A percentile compares a stretch with the other conserved stretches of the same genome.
Evolutionary conservation across 2,888 invertebrate genomes (phyloP).

Genomic region (Agrilus biguttatus): DNA sequence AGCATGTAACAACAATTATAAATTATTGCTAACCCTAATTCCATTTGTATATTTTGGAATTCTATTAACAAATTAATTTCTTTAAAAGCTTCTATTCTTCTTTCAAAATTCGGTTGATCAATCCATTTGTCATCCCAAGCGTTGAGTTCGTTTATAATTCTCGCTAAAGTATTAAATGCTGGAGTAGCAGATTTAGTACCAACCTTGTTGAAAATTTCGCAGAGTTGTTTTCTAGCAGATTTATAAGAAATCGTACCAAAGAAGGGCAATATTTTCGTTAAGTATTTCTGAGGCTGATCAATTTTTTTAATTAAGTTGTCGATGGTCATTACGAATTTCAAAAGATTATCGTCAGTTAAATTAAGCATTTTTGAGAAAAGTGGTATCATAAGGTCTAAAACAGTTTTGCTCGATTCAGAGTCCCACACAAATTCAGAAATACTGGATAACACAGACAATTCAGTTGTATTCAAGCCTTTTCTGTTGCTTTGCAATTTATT

Average conservation of each 20-base stretch:
- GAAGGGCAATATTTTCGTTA: slow-evolving; percentile 55
- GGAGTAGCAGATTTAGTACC: slow-evolving; percentile 34
- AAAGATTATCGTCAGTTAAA: slow-evolving; percentile 52
- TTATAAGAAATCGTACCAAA: slow-evolving; percentile 52
- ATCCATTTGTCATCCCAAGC: slow-evolving; percentile 77
- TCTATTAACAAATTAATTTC: slow-evolving; percentile 43
- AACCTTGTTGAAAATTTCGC: slow-evolving; percentile 46
- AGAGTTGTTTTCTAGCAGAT: slow-evolving; percentile 53
- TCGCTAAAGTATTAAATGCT: slow-evolving; percentile 30
- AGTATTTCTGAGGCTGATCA: slow-evolving; percentile 45
- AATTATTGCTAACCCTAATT: slow-evolving; percentile 56
- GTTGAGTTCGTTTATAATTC: slow-evolving; percentile 57
- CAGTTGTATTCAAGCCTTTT: slow-evolving; percentile 46
- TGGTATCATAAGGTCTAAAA: slow-evolving; percentile 57
- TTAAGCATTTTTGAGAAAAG: slow-evolving; percentile 51
- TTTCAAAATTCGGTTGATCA: slow-evolving; percentile 88
- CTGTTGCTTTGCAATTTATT: slow-evolving; percentile 45
- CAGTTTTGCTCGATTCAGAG: slow-evolving; percentile 48
- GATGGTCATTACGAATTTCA: slow-evolving; percentile 56
- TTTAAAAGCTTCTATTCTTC: slow-evolving; percentile 64
- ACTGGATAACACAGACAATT: slow-evolving; percentile 59
- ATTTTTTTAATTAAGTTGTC: slow-evolving; percentile 61
- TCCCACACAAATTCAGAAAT: slow-evolving; percentile 61
- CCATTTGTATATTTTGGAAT: slow-evolving; percentile 40
- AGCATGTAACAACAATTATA: slow-evolving; percentile 73